These are phyloP conservation scores for Criorhina ranunculi DNA, from an alignment of 2,888 invertebrate genomes.

Conservation along the genomic window DNA sequence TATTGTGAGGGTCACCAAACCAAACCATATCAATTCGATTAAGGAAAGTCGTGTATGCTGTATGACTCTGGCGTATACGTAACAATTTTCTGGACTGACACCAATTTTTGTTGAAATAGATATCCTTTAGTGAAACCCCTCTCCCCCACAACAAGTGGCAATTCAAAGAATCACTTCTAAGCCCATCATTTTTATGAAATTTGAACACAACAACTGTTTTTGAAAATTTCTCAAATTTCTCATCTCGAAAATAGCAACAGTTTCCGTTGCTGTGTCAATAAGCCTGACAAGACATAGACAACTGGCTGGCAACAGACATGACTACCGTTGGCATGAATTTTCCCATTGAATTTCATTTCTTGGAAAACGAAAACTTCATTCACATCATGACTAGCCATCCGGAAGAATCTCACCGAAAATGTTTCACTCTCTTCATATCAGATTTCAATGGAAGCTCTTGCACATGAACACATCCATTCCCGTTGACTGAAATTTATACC, in stretches of 20 bases:
- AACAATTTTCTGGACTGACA: no score
- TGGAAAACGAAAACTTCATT: background rate
- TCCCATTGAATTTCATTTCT: background rate
- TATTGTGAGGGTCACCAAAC: no score
- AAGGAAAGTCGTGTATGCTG: no score
- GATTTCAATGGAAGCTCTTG: conserved; percentile 7
- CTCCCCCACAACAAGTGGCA: no score
- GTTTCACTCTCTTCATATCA: background rate
- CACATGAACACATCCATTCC: conserved; percentile 24
- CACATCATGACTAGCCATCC: background rate
- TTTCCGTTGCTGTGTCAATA: conserved; percentile 7
- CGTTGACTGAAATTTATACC: conserved; percentile 11
- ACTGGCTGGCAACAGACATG: background rate
- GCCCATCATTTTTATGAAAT: no score
- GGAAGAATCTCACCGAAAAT: background rate
- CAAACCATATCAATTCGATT: no score
- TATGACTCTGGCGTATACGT: no score
- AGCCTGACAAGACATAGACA: background rate
- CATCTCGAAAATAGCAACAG: background rate
- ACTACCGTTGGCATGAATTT: background rate
- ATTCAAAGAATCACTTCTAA: no score
- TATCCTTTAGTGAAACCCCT: no score
- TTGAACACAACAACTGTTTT: no score
- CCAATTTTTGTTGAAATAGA: no score
- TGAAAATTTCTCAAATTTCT: background rate